phyloP scores from a whole-genome alignment of 2,888 invertebrate genomes.

The Plagiodera versicolora region DNA sequence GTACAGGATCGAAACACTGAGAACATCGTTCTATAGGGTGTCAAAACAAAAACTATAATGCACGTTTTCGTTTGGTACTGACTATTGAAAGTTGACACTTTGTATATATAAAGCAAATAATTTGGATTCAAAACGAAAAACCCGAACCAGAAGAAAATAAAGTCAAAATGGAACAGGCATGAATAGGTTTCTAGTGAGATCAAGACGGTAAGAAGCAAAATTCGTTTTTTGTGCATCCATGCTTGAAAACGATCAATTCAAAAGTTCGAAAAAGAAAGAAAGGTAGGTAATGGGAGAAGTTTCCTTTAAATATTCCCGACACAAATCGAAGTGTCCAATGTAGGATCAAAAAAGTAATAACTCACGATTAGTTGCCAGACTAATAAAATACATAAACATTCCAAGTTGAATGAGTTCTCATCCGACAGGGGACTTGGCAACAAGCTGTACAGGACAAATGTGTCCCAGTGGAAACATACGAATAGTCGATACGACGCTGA shows the following conservation, averaged over 20 bases:
- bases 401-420: conserved; percentile 57
- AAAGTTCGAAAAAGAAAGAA: not conserved
- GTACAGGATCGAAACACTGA: too few relatives aligned
- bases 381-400: conserved; percentile 58
- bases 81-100: too few relatives aligned
- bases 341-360: conserved; percentile 41
- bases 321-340: conserved; percentile 13
- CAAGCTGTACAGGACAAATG: conserved; percentile 51
- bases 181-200: too few relatives aligned
- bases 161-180: too few relatives aligned
- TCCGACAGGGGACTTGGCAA: conserved; percentile 52
- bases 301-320: not conserved
- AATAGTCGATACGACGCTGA: conserved; percentile 55
- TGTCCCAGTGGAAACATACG: conserved; percentile 56
- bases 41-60: too few relatives aligned
- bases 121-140: too few relatives aligned
- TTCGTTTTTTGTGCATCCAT: not conserved
- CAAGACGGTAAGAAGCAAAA: too few relatives aligned
- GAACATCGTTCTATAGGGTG: too few relatives aligned
- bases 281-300: not conserved
- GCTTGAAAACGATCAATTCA: not conserved
- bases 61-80: too few relatives aligned
- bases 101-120: too few relatives aligned
- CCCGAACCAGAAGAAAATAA: too few relatives aligned
- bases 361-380: conserved; percentile 54